Evolutionary conservation across 2,888 invertebrate species (phyloP).

Genomic region (Hemithea aestivaria): DNA sequence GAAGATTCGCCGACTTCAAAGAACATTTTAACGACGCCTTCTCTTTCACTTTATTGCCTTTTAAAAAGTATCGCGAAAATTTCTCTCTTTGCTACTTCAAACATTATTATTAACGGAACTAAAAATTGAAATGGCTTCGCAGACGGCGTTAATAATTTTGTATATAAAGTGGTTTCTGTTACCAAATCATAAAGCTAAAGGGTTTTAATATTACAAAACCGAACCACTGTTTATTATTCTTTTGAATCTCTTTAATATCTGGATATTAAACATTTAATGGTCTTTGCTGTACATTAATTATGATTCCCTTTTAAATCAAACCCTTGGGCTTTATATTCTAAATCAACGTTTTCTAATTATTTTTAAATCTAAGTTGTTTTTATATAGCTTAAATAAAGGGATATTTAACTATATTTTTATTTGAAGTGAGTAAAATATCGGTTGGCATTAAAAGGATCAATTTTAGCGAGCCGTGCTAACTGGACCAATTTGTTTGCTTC

Average conservation of each 20-base stretch:
- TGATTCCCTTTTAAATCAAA: too few relatives aligned
- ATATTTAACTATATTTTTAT: background rate
- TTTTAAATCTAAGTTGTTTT: too few relatives aligned
- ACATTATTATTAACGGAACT: constrained; percentile 19
- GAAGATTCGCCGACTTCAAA: constrained; percentile 72
- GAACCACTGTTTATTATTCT: constrained; percentile 20
- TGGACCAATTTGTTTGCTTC: constrained; percentile 51
- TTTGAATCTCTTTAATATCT: background rate
- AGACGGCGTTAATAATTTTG: constrained; percentile 12
- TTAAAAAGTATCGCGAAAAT: constrained; percentile 52
- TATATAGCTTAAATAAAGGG: constrained; percentile 1
- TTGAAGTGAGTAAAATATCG: background rate
- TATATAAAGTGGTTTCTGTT: constrained; percentile 10
- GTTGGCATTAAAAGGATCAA: constrained; percentile 32
- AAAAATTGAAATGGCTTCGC: constrained; percentile 17
- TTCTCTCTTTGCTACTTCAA: constrained; percentile 14
- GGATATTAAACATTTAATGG: too few relatives aligned
- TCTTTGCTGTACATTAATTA: too few relatives aligned
- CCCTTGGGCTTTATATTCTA: too few relatives aligned
- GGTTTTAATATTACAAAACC: constrained; percentile 11
- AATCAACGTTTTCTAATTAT: too few relatives aligned
- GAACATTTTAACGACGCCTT: constrained; percentile 65
- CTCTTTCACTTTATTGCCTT: constrained; percentile 63
- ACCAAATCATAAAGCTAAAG: constrained; percentile 3
- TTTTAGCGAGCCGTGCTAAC: constrained; percentile 38